Evolutionary conservation across 2,888 invertebrate genomes (phyloP).

Genomic region (Campaea margaritaria): DNA sequence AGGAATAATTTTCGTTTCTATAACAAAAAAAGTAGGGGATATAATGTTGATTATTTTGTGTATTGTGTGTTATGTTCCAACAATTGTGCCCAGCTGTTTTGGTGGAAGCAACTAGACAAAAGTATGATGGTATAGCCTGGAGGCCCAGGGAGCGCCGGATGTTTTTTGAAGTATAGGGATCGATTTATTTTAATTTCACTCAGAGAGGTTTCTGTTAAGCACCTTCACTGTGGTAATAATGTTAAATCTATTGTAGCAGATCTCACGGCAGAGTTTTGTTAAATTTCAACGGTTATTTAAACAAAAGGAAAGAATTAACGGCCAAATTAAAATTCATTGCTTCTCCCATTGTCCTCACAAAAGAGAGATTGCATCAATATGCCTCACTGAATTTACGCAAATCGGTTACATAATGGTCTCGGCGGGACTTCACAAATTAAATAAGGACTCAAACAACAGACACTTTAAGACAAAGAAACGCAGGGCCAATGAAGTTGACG

Average conservation of each 20-base stretch:
- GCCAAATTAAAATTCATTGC: conserved; percentile 55
- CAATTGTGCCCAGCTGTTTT: too few relatives aligned
- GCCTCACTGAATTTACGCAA: conserved; percentile 53
- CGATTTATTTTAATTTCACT: too few relatives aligned
- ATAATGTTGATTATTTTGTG: too few relatives aligned
- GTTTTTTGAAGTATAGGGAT: too few relatives aligned
- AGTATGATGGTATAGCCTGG: too few relatives aligned
- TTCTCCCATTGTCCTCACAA: conserved; percentile 54
- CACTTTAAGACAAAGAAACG: conserved; percentile 52
- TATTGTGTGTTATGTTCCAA: too few relatives aligned
- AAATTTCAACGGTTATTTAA: conserved; percentile 33
- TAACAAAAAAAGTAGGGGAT: too few relatives aligned
- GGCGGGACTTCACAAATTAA: conserved; percentile 56
- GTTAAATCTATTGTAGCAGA: neutral
- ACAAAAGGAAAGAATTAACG: conserved; percentile 51
- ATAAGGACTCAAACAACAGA: conserved; percentile 51
- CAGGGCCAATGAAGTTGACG: conserved; percentile 51
- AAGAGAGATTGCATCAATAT: conserved; percentile 59
- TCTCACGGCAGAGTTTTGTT: neutral
- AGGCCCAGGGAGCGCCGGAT: too few relatives aligned
- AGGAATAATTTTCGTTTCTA: too few relatives aligned
- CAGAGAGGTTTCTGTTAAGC: neutral
- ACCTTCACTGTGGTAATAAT: neutral
- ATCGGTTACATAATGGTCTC: conserved; percentile 56
- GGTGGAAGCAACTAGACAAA: too few relatives aligned